A percentile compares a stretch with the other conserved stretches of the same genome.
phyloP scores from a whole-genome alignment of 2,797 vertebrate species.

The Falco novaeseelandiae region DNA sequence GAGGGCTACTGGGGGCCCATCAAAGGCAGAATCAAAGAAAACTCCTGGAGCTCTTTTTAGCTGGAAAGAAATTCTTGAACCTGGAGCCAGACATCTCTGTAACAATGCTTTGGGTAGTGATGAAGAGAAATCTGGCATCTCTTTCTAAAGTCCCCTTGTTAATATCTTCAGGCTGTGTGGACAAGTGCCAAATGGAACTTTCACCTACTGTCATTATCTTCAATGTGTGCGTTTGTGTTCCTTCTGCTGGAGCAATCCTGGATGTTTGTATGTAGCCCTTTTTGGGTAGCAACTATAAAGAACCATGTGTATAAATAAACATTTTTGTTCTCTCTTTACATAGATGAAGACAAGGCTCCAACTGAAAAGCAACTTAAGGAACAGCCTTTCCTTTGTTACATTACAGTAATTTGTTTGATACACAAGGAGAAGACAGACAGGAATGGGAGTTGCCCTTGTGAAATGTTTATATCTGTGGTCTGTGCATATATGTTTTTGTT shows the following conservation, averaged over 20 bases:
- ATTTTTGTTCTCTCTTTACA: slow-evolving; percentile 20
- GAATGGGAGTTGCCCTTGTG: slow-evolving; percentile 28
- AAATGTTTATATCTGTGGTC: slow-evolving; percentile 53
- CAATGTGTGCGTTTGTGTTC: background rate
- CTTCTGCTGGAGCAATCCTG: slow-evolving; percentile 25
- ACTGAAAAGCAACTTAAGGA: slow-evolving; percentile 21
- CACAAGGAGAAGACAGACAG: background rate
- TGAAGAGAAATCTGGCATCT: slow-evolving; percentile 54
- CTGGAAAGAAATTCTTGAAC: slow-evolving; percentile 67
- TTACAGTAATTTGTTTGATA: slow-evolving; percentile 47
- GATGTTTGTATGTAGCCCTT: slow-evolving; percentile 25
- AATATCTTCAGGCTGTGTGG: slow-evolving; percentile 71
- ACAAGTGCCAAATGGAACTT: slow-evolving; percentile 56
- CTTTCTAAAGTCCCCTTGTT: background rate
- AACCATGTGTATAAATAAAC: slow-evolving; percentile 54
- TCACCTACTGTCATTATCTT: slow-evolving; percentile 58
- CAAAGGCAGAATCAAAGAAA: slow-evolving; percentile 64
- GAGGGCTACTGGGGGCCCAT: slow-evolving; percentile 51
- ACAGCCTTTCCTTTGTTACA: slow-evolving; percentile 41
- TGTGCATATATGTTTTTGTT: slow-evolving; percentile 36
- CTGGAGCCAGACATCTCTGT: slow-evolving; percentile 42
- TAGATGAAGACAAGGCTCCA: slow-evolving; percentile 33
- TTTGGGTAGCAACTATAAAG: slow-evolving; percentile 5
- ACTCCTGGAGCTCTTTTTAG: slow-evolving; percentile 63
- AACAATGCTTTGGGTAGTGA: slow-evolving; percentile 28